Evolutionary conservation across 2,888 invertebrate genomes (phyloP), one percentile per base, ranked within the genome.

Genomic region (Myopa tessellatipennis): DNA sequence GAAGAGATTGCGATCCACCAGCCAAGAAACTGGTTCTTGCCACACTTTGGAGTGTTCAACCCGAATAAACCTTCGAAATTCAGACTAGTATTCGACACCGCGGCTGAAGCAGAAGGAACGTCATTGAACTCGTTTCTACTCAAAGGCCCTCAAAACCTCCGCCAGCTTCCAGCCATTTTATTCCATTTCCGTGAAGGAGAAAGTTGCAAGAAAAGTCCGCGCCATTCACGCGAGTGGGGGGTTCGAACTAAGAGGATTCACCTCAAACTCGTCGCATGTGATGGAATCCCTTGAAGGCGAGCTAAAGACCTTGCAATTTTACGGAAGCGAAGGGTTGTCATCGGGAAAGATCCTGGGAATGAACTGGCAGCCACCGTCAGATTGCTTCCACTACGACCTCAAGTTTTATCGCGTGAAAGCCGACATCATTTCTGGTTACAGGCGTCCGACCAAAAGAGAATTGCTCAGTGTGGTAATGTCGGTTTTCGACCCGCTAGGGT

Each of bases 11-110:
- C 26, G 26, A 26, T 26, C 26, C 26, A 26, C 2, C 26, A 26
- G 26, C 26, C 26, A 26, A 26, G 26, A 26, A 26, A 26, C 26
- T 26, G 26, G 26, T 26, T 26, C 26, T 26, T 26, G 26, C 26
- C 26, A 26, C 26, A 26, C 2, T 26, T 26, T 2, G 26, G 60
- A 3, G 77, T 77, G 16, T 55, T 61, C 12, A 78, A 77, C n/a
- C 77, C 72, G 10, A 77, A 76, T 10, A 80, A 74, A 52, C 12
- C 55, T 55, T 55, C 16, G 16, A 55, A 55, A 55, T 55, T 78
- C 8, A 73, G 74, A n/a, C 38, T 80, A 34, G 80, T 79, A 7
- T 79, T 78, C 40, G 77, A 79, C 34, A 77, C 77, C 67, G 78
- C 74, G 10, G 77, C 78, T 36, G 55, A 55, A 55, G 16, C 55